Evolutionary conservation across 2,113 vertebrate genomes (phyloP).

Genomic region (Heterocephalus glaber): DNA sequence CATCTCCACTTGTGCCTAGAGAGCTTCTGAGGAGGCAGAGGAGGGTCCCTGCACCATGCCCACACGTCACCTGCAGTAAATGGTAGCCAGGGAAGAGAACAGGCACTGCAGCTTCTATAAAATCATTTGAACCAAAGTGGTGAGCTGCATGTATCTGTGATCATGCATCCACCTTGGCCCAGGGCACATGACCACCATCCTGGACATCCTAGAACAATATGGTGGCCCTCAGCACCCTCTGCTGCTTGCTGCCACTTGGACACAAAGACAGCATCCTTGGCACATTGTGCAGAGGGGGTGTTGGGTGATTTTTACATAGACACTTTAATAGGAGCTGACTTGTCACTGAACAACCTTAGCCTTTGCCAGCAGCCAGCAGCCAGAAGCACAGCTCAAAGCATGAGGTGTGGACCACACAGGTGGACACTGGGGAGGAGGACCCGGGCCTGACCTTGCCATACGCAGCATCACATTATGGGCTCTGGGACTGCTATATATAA

Average conservation of each 20-base stretch:
- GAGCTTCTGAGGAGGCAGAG: conserved; percentile 34
- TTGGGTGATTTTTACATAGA: no score
- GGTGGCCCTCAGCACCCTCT: conserved; percentile 56
- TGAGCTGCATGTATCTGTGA: conserved; percentile 77
- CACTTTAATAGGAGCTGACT: no score
- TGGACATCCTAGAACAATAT: not conserved
- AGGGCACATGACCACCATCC: conserved; percentile 1
- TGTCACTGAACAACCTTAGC: no score
- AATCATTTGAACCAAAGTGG: conserved; percentile 85
- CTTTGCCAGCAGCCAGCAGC: no score
- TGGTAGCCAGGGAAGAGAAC: conserved; percentile 80
- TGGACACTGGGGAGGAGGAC: no score
- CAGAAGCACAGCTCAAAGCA: no score
- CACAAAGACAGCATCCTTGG: conserved; percentile 39
- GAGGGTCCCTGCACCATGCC: conserved; percentile 62
- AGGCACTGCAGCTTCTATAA: conserved; percentile 78
- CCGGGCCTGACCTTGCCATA: no score
- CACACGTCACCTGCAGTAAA: conserved; percentile 63
- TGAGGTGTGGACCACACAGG: no score
- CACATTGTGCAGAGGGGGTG: no score
- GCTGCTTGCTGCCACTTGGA: conserved; percentile 69
- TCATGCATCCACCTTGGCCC: conserved; percentile 26
- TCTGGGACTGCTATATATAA: no score
- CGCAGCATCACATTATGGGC: no score
- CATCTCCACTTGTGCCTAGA: conserved; percentile 76